Evolutionary conservation across 1,140 invertebrate species (phyloP).

Genomic region (Bombus pyrosoma): DNA sequence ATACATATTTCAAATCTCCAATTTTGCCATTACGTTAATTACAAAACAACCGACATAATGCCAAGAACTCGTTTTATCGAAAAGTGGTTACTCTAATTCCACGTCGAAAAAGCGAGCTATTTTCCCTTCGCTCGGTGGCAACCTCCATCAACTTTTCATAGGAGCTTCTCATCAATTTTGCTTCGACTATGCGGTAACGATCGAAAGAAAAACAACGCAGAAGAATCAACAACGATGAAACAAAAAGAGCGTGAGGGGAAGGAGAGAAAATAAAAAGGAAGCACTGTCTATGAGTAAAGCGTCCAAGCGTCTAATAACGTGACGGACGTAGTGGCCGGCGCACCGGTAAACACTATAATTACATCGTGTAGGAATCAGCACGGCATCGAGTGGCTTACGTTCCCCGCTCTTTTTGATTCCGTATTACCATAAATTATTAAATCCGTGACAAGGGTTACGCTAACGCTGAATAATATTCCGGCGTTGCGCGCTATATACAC

Average conservation of each 20-base stretch:
- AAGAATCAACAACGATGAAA: background rate
- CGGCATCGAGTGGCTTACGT: conserved; percentile 23
- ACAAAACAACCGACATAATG: background rate
- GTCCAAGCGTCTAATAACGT: background rate
- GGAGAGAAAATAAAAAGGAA: background rate
- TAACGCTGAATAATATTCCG: conserved; percentile 46
- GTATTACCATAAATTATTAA: conserved; percentile 39
- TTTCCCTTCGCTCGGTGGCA: background rate
- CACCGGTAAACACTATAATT: conserved; percentile 18
- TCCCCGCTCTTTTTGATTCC: conserved; percentile 13
- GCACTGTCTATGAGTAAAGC: background rate
- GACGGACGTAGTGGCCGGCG: background rate
- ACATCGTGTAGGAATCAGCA: conserved; percentile 24
- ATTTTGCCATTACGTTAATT: background rate
- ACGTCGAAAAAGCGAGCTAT: background rate
- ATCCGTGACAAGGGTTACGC: conserved; percentile 20
- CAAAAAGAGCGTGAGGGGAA: no score
- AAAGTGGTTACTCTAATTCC: background rate
- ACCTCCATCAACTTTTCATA: background rate
- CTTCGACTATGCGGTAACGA: background rate
- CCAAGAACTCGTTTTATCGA: no score
- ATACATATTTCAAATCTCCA: background rate
- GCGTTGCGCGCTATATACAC: background rate
- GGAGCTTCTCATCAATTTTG: background rate
- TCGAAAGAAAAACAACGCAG: background rate